These are phyloP conservation scores for Pogoniulus pusillus DNA, from an alignment of 2,797 vertebrate genomes.

Conservation along the genomic window DNA sequence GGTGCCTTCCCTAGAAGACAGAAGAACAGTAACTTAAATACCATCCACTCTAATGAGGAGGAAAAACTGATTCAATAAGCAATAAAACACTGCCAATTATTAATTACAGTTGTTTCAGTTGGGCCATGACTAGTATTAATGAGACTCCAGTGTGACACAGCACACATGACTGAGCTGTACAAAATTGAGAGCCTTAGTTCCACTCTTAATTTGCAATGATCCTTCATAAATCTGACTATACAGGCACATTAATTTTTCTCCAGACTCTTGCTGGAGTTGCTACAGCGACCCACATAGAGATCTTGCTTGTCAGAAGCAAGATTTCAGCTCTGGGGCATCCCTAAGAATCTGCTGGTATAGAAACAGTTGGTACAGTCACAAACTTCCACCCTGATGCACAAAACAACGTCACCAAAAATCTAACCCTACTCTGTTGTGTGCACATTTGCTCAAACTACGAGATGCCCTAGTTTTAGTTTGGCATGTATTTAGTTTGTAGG, in stretches of 20 bases:
- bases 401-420: not conserved
- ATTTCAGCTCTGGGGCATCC: not conserved
- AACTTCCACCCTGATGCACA: not conserved
- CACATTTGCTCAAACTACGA: not conserved
- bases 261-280: not conserved
- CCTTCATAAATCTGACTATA: not conserved
- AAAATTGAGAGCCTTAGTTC: not conserved
- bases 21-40: not conserved
- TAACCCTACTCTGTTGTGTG: not conserved
- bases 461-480: not conserved
- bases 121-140: not conserved
- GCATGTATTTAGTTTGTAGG: not conserved
- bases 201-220: not conserved
- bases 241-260: not conserved
- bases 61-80: not conserved
- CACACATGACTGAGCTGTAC: not conserved
- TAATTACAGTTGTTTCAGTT: not conserved
- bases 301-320: not conserved
- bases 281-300: not conserved
- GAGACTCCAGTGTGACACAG: not conserved
- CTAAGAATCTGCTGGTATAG: not conserved
- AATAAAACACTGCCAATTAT: not conserved
- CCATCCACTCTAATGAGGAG: not conserved
- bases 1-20: not conserved
- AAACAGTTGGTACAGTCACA: not conserved